phyloP scores from a whole-genome alignment of 2,113 vertebrate species.

The Lasiurus borealis region DNA sequence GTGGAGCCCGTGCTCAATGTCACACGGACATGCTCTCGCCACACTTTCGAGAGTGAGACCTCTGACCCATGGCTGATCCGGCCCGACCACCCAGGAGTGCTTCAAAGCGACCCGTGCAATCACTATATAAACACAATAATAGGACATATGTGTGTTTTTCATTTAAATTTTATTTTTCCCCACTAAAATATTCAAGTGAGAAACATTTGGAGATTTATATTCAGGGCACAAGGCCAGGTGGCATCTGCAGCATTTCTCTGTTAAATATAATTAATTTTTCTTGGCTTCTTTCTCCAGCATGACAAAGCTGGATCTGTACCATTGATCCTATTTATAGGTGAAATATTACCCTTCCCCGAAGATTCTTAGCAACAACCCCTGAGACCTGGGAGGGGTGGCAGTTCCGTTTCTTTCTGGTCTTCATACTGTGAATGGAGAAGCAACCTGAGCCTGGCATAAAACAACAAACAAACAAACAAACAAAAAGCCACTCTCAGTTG shows the following conservation, averaged over 20 bases:
- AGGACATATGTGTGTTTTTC: slow-evolving; percentile 65
- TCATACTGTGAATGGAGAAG: fast-evolving
- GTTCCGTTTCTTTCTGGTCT: background rate
- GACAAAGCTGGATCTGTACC: slow-evolving; percentile 63
- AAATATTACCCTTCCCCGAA: background rate
- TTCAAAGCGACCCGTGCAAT: background rate
- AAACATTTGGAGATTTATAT: slow-evolving; percentile 83
- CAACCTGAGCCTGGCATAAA: background rate
- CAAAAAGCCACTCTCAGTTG: background rate
- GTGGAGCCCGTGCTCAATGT: fast-evolving
- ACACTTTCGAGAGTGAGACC: fast-evolving
- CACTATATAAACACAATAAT: background rate
- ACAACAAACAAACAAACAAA: background rate
- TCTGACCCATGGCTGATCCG: fast-evolving
- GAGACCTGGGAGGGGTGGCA: fast-evolving
- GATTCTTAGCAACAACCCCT: background rate
- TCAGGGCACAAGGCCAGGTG: slow-evolving; percentile 80
- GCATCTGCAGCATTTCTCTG: slow-evolving; percentile 76
- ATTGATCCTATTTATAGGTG: slow-evolving; percentile 49
- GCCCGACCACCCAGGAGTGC: background rate
- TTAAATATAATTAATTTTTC: slow-evolving; percentile 81
- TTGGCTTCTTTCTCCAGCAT: slow-evolving; percentile 68
- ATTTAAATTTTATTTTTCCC: slow-evolving; percentile 72
- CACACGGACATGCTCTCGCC: background rate
- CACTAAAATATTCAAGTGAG: slow-evolving; percentile 75